phyloP scores from a whole-genome alignment of 2,797 vertebrate genomes.

The Leucoraja ocellata region DNA sequence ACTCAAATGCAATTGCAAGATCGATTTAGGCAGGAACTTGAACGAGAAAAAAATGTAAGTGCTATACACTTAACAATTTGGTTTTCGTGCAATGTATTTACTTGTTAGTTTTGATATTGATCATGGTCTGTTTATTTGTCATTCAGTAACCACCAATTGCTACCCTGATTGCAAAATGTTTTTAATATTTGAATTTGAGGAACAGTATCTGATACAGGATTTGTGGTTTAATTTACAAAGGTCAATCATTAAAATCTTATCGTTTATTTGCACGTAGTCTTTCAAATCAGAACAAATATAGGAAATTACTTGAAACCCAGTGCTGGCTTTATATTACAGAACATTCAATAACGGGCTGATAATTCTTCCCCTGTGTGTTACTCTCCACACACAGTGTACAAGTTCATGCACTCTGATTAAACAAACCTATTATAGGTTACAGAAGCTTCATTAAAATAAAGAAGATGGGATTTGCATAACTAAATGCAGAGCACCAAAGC shows the following conservation, averaged over 20 bases:
- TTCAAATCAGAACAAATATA: neutral
- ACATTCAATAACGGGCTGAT: neutral
- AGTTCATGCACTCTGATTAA: neutral
- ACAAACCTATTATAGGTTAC: neutral
- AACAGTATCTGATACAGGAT: neutral
- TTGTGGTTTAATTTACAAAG: too few relatives aligned
- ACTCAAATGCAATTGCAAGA: conserved; percentile 85
- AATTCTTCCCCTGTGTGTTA: neutral
- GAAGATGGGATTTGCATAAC: neutral
- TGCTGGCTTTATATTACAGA: neutral
- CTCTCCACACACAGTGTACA: neutral
- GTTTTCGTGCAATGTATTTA: neutral
- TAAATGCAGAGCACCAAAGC: neutral
- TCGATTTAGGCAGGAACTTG: conserved; percentile 79
- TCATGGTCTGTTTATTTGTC: neutral
- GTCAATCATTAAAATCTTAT: neutral
- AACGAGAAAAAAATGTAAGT: conserved; percentile 81
- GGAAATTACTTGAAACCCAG: neutral
- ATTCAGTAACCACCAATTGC: neutral
- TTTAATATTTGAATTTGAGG: neutral
- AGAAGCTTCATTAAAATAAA: neutral
- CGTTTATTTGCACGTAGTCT: neutral
- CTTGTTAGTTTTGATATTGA: neutral
- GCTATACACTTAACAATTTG: neutral
- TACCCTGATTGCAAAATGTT: neutral